These are phyloP conservation scores for Pardalotus punctatus DNA, from an alignment of 2,113 vertebrate species.

Conservation along the genomic window DNA sequence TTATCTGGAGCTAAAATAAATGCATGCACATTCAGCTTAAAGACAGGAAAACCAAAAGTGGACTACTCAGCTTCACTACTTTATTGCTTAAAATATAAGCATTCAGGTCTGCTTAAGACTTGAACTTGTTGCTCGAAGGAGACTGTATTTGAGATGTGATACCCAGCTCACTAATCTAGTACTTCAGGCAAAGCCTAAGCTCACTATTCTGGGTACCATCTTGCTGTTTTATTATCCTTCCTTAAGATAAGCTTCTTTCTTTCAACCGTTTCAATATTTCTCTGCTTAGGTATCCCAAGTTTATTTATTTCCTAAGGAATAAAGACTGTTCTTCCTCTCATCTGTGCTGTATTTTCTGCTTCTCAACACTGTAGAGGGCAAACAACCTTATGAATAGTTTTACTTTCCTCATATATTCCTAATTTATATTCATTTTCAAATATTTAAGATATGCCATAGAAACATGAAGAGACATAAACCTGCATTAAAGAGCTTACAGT, in stretches of 20 bases:
- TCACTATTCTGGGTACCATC: conserved; percentile 50
- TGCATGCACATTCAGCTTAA: not conserved
- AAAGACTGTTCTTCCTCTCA: conserved; percentile 22
- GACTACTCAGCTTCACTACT: not conserved
- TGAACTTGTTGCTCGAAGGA: conserved; percentile 30
- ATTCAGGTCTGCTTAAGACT: not conserved
- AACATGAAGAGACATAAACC: conserved; percentile 10
- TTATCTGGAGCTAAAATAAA: conserved; percentile 2
- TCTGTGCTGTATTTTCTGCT: not conserved
- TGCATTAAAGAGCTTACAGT: conserved; percentile 33
- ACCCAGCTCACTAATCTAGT: conserved; percentile 40
- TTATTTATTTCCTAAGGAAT: conserved; percentile 38
- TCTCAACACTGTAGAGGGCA: not conserved
- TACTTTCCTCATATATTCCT: conserved; percentile 25
- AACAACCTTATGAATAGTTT: conserved; percentile 29
- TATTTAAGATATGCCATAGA: conserved; percentile 44
- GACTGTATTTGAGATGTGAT: conserved; percentile 25
- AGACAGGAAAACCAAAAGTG: not conserved
- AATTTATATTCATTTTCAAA: conserved; percentile 59
- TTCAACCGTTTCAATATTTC: conserved; percentile 29
- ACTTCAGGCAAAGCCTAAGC: conserved; percentile 51
- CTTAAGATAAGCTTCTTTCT: conserved; percentile 56
- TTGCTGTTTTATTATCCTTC: conserved; percentile 58
- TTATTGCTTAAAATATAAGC: not conserved
- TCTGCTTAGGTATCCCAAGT: conserved; percentile 26